Evolutionary conservation across 2,888 invertebrate genomes (phyloP).

Genomic region (Lepidocyrtoides sp.): DNA sequence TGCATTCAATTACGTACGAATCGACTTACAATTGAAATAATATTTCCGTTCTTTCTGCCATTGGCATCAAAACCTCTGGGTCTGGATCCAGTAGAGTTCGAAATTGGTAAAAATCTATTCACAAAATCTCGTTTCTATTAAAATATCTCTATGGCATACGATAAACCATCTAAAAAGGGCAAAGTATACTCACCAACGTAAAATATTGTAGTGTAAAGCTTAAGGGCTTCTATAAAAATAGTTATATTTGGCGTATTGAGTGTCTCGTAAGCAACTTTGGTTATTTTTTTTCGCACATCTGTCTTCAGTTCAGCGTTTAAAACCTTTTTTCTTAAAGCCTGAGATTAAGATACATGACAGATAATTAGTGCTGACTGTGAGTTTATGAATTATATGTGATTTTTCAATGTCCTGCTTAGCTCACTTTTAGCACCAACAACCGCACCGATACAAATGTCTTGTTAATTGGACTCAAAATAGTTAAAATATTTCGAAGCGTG

Average conservation of each 20-base stretch:
- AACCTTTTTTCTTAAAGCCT: constrained; percentile 82
- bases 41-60: constrained; percentile 93
- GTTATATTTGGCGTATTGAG: constrained; percentile 91
- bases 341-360: constrained; percentile 33
- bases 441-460: constrained; percentile 84
- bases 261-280: constrained; percentile 90
- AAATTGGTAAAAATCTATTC: constrained; percentile 86
- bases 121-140: no score
- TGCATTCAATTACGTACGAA: not conserved
- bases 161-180: no score
- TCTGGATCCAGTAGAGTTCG: constrained; percentile 86
- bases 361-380: no score
- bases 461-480: constrained; percentile 84
- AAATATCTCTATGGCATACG: no score
- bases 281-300: constrained; percentile 89
- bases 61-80: constrained; percentile 92
- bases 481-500: constrained; percentile 83
- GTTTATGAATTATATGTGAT: not conserved
- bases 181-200: constrained; percentile 89
- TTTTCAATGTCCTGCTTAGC: not conserved
- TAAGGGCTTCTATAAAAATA: constrained; percentile 91
- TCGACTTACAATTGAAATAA: constrained; percentile 90
- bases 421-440: constrained; percentile 83
- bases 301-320: constrained; percentile 87
- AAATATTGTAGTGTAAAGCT: constrained; percentile 92